phyloP scores from a whole-genome alignment of 2,797 vertebrate genomes.

The Siniperca scherzeri region DNA sequence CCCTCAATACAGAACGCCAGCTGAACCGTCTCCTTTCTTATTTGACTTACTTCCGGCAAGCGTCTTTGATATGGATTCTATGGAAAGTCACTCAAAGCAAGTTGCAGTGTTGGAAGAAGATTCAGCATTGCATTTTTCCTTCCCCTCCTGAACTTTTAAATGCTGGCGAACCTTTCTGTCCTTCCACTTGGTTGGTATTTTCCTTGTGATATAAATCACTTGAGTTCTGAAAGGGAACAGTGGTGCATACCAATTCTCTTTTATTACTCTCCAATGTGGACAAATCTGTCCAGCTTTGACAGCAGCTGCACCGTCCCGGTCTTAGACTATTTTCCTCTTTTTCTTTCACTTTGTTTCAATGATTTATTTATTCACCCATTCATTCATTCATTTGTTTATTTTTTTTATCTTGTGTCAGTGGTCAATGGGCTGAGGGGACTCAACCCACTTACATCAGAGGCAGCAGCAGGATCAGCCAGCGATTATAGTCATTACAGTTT shows the following conservation, averaged over 20 bases:
- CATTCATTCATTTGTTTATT: conserved; percentile 9
- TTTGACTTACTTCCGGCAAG: conserved; percentile 55
- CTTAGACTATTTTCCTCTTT: not conserved
- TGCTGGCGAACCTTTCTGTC: conserved; percentile 40
- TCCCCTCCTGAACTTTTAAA: conserved; percentile 44
- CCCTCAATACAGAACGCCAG: conserved; percentile 19
- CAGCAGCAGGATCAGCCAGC: conserved; percentile 76
- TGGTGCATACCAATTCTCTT: conserved; percentile 54
- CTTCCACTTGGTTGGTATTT: conserved; percentile 42
- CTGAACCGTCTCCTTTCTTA: conserved; percentile 16
- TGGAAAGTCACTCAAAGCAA: conserved; percentile 52
- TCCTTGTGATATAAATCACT: conserved; percentile 56
- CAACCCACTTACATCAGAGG: conserved; percentile 61
- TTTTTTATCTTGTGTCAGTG: conserved; percentile 27
- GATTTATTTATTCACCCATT: conserved; percentile 21
- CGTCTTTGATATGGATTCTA: conserved; percentile 50
- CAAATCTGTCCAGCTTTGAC: conserved; percentile 46
- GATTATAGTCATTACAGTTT: conserved; percentile 83
- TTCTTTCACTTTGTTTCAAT: conserved; percentile 1
- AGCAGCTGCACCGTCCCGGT: conserved; percentile 34
- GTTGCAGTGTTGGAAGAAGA: conserved; percentile 47
- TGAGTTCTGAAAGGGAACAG: conserved; percentile 49
- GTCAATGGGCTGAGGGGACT: conserved; percentile 53
- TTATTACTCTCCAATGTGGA: conserved; percentile 48
- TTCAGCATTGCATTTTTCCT: conserved; percentile 23